A percentile compares a stretch with the other conserved stretches of the same genome.
Conservation (phyloP, 2,113 vertebrate genomes). For the Varanus salvator region DNA sequence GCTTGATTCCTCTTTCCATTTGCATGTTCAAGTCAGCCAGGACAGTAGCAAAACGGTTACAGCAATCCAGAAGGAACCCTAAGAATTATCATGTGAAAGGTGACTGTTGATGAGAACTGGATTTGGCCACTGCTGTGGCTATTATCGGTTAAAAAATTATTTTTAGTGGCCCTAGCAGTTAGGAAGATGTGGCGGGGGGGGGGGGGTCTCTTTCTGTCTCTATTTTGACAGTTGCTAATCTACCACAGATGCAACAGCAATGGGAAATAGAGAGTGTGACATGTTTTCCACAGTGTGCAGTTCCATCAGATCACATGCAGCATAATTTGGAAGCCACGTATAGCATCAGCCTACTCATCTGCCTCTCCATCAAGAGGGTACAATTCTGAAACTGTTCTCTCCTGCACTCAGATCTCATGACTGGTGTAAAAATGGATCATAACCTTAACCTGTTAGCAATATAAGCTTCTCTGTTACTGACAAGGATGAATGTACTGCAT, state of each 20-base stretch:
- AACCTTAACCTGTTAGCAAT: background rate
- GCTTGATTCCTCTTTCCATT: background rate
- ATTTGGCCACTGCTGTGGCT: background rate
- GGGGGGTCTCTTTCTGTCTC: background rate
- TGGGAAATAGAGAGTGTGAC: background rate
- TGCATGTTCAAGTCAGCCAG: background rate
- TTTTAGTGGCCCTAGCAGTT: background rate
- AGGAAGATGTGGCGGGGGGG: background rate
- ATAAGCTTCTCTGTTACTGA: background rate
- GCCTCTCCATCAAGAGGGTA: background rate
- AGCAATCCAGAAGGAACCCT: background rate
- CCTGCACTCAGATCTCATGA: fast-evolving
- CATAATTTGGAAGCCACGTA: no score
- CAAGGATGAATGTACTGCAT: background rate
- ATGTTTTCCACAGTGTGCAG: background rate
- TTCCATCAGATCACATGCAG: background rate
- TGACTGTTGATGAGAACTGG: background rate
- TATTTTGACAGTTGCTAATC: background rate
- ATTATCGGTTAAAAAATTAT: background rate
- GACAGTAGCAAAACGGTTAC: background rate
- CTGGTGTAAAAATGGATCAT: background rate
- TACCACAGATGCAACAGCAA: background rate
- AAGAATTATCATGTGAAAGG: background rate
- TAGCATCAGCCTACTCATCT: background rate
- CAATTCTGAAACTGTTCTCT: background rate